Base-by-base conservation (phyloP, 2,888 invertebrate genomes). In the Chouioia cunea region DNA sequence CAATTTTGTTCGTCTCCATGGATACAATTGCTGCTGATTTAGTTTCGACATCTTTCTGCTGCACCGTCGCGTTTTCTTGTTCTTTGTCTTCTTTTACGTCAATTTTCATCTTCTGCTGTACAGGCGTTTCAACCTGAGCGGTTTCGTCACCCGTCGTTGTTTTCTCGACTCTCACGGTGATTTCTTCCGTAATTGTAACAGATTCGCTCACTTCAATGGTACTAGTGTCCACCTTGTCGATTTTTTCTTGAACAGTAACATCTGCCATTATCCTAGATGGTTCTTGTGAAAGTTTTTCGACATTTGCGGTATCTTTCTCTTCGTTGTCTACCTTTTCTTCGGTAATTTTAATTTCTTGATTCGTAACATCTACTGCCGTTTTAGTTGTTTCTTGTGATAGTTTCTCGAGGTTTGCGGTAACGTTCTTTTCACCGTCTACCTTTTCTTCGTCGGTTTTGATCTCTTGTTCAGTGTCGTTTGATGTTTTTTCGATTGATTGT, bases 1-100 rank as follows among this genome's bases (percentile, higher is more conserved):
- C 82, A 52, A 77, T 36, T 36, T 12, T 6, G 6, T 36, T 36
- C 10, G 36, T 36, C 12, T 36, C 36, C 3, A 50, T 3, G 4
- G 60, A 65, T 14, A 18, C n/a, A n/a, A 18, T 2, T 44, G 50
- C 12, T 4, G 57, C 46, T 14, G 70, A 63, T 48, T 48, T 47
- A 4, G 58, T 22, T 63, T 66, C 73, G 1, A 50, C 64, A 10
- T 18, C 47, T 50, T 69, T 73, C 43, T 71, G 67, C 23, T 71
- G 71, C 23, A 67, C 71, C 15, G 68, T 54, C 4, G 71, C 71
- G 65, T 71, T 71, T 52, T 69, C 64, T 64, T 73, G 77, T 81
- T 81, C 22, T 82, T 82, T 54, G 81, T 82, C 1, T 85, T 83
- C 0, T 73, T 73, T 81, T 84, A 6, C 77, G 72, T 18, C 77